phyloP scores from a whole-genome alignment of 2,797 vertebrate genomes.

The Lacerta agilis region DNA sequence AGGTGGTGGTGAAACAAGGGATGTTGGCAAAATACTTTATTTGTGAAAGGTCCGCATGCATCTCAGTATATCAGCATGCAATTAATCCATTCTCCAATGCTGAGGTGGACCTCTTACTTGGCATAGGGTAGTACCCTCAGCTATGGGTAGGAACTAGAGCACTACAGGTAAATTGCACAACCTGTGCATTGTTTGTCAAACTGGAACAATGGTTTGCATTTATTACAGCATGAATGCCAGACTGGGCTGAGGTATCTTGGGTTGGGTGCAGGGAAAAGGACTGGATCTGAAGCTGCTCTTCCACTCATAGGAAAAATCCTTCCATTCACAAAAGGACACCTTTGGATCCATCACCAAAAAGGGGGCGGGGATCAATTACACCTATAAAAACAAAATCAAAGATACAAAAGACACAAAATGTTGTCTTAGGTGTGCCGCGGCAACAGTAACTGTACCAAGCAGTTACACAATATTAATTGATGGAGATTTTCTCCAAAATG shows the following conservation, averaged over 20 bases:
- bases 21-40: neutral
- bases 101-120: neutral
- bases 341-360: too few species aligned
- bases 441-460: neutral
- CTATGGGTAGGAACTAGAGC: neutral
- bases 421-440: neutral
- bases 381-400: neutral
- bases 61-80: conserved; percentile 34
- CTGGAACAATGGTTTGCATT: neutral
- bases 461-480: neutral
- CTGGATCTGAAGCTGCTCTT: neutral
- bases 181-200: neutral
- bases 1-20: conserved; percentile 12
- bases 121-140: neutral
- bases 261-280: neutral
- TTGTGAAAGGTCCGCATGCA: fast-evolving
- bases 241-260: neutral
- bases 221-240: neutral
- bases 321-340: neutral
- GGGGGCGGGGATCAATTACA: neutral
- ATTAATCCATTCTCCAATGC: conserved; percentile 8
- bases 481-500: neutral
- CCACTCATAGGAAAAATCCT: neutral
- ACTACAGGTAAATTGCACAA: neutral
- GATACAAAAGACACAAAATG: neutral